Evolutionary conservation across 2,888 invertebrate species (phyloP), one percentile per base, ranked within the genome.

Genomic region (Brachynemurus nebulosus): DNA sequence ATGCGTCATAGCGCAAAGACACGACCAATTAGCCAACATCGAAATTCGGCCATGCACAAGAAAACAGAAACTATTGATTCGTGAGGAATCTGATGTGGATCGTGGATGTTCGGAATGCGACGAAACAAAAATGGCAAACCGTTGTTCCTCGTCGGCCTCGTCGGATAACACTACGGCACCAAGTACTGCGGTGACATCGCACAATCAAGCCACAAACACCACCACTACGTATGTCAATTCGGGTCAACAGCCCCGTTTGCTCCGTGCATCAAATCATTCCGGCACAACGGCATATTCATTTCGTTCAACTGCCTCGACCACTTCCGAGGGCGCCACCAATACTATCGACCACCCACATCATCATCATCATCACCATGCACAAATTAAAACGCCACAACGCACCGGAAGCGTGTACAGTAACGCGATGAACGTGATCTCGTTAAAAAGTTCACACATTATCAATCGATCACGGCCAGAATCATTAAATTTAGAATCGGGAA

Each of bases 1-100:
- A 4, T 86, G 86, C 59, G 86, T 86, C 33, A 78, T 88, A 23
- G 84, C 86, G 1, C 73, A 80, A 48, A 66, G 86, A 42, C 86
- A 86, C 55, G 80, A 83, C 51, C 80, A 83, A 58, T 67, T 86
- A 45, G 72, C 80, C 21, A 77, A 77, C 55, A 76, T 74, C 37
- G 72, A 75, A 48, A 60, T 58, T 16, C 57, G 62, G 48, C 55
- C 63, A 2, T 56, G 59, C 53, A 65, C 65, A 11, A 44, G 27
- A 34, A 44, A 36, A 34, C 60, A 62, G 40, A 64, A 64, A 49
- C 50, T 62, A 40, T 59, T 58, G 12, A 51, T 60, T 35, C 61
- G 59, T 52, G 66, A 66, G 50, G 65, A 66, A 52, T 65, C 65
- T 1, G 65, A 66, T 46, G 51, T 61, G 17, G 66, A 66, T 30